Evolutionary conservation across 2,888 invertebrate species (phyloP), one percentile per base, ranked within the genome.

Genomic region (Pycnomerus fuliginosus): DNA sequence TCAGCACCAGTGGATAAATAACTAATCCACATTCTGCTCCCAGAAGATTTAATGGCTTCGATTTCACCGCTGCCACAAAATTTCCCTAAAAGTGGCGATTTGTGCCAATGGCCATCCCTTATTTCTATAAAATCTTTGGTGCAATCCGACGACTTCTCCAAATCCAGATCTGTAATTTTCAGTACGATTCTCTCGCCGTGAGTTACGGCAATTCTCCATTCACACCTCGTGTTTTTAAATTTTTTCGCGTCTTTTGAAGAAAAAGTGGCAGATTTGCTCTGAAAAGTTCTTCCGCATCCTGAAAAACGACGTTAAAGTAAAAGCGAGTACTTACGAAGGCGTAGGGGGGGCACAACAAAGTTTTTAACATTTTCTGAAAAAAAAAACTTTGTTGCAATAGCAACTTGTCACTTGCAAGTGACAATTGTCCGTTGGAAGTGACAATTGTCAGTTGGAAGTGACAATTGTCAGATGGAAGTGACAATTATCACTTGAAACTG

Each of bases 161-260:
- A 85, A 68, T 95, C 92, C 64, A 96, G 75, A 58, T 82, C 80
- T n/a, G 93, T 93, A 44, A 98, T 83, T 67, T 95, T 94, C 3
- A 98, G 77, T 1, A 91, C 85, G 44, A 98, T 93, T 42, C 90
- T 80, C 72, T 97, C 97, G 0, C 97, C 97, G 61, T 95, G 93
- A 0, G 97, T 94, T 0, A 95, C 96, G 1, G 93, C 90, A 50
- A 98, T 94, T 32, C 97, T 78, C 97, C 97, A 98, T 70, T 94
- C 93, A 71, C 97, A 98, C 1, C n/a, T n/a, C n/a, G n/a, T n/a
- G n/a, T n/a, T n/a, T n/a, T n/a, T n/a, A n/a, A n/a, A 75, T 71
- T 23, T 75, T 75, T 61, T 44, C 71, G 58, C 44, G 75, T 75
- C 54, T 55, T 11, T 50, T 40, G 3, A 39, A 45, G 16, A 52